Evolutionary conservation across 2,888 invertebrate species (phyloP).

Genomic region (Agonopterix heracliana): DNA sequence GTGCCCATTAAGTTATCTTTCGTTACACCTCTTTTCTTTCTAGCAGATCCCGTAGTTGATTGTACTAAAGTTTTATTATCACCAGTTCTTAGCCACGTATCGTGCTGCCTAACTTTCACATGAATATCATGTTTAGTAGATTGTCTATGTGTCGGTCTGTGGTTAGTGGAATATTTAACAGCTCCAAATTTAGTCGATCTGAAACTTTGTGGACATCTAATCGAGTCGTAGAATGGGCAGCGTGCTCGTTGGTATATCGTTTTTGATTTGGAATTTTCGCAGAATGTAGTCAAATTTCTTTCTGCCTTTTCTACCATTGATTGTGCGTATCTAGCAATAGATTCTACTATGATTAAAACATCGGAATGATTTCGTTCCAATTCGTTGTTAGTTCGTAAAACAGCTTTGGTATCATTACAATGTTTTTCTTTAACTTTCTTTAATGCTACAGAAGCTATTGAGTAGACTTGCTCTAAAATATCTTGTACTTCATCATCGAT

Average conservation of each 20-base stretch:
- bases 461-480: slow-evolving; percentile 36
- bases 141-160: slow-evolving; percentile 29
- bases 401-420: slow-evolving; percentile 31
- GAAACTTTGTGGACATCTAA: slow-evolving; percentile 21
- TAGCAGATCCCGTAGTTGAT: neutral
- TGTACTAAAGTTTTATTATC: neutral
- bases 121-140: slow-evolving; percentile 28
- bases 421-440: slow-evolving; percentile 36
- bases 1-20: neutral
- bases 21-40: neutral
- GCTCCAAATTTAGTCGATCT: slow-evolving; percentile 36
- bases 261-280: slow-evolving; percentile 27
- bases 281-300: slow-evolving; percentile 40
- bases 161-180: slow-evolving; percentile 33
- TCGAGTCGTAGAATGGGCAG: slow-evolving; percentile 17
- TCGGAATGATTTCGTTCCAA: slow-evolving; percentile 16
- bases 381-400: slow-evolving; percentile 8
- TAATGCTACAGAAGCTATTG: slow-evolving; percentile 35
- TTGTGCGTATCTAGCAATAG: slow-evolving; percentile 30
- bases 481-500: slow-evolving; percentile 36
- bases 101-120: neutral
- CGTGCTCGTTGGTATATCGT: slow-evolving; percentile 28
- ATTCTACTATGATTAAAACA: slow-evolving; percentile 31
- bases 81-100: neutral
- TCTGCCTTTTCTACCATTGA: slow-evolving; percentile 31